Evolutionary conservation across 2,113 vertebrate species (phyloP).

Genomic region (Hassar affinis): DNA sequence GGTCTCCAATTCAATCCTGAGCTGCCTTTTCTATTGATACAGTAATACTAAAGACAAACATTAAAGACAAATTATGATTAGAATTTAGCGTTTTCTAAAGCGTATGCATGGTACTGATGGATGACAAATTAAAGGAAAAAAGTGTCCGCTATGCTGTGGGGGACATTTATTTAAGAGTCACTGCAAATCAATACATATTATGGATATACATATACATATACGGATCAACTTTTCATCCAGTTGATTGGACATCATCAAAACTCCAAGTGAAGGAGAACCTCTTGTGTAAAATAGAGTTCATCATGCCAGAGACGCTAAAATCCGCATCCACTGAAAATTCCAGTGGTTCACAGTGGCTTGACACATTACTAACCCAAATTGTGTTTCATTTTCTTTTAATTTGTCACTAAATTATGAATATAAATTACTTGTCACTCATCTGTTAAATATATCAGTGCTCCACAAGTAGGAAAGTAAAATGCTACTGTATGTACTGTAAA

Average conservation of each 20-base stretch:
- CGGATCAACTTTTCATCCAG: neutral
- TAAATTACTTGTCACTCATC: neutral
- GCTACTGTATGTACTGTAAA: neutral
- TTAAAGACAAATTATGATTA: neutral
- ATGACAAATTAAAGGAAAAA: neutral
- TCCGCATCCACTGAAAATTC: neutral
- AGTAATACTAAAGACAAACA: neutral
- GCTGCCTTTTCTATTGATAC: neutral
- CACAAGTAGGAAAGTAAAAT: neutral
- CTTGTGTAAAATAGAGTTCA: neutral
- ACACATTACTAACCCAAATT: neutral
- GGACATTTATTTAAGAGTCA: neutral
- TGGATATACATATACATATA: too few species aligned
- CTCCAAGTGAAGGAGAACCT: neutral
- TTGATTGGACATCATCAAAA: neutral
- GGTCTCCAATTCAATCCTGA: neutral
- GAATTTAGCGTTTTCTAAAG: neutral
- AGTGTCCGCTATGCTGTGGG: neutral
- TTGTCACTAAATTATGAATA: neutral
- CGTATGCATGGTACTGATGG: neutral
- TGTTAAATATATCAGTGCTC: neutral
- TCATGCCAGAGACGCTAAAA: neutral
- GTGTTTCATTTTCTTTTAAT: neutral
- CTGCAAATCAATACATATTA: neutral
- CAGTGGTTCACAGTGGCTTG: neutral